Evolutionary conservation across 2,888 invertebrate genomes (phyloP), one percentile per base, ranked within the genome.

Genomic region (Leucoptera coffeella): DNA sequence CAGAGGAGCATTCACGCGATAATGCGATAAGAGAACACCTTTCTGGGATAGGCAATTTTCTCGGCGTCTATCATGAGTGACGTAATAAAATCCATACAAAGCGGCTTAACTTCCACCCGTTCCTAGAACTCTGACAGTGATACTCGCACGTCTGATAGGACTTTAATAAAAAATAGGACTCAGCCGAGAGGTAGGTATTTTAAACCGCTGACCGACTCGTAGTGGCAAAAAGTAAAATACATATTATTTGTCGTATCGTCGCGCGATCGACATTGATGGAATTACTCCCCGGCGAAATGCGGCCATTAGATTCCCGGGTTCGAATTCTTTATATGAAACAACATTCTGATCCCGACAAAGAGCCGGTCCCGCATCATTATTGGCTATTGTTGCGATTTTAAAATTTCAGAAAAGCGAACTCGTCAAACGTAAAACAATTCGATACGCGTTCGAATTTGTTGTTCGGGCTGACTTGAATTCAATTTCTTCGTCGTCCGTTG

Each of bases 401-500:
- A 60, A 62, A 61, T 56, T 62, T 67, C 53, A 48, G 39, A 62
- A 65, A 62, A 59, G 56, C 55, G 64, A 64, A 62, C 60, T 60
- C 65, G 64, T 60, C 64, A 65, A 65, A 62, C 60, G 61, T 69
- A 67, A 69, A 69, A 69, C 67, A 69, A 69, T 69, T 69, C 67
- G 69, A 69, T 64, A 69, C 69, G 69, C 67, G 59, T 67, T 64
- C 48, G 56, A 61, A 60, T 67, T 64, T 61, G 67, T 65, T 62
- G 64, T 65, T 60, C 44, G 57, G 49, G 46, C 52, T 44, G 49
- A 45, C 47, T 61, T 64, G 62, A 64, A 67, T 69, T 67, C 64
- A 61, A 67, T 69, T 67, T 65, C 65, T 65, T 65, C 57, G 47
- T 42, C 54, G 59, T 55, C 58, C 53, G n/a, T n/a, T 9, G 47